These are phyloP conservation scores for Tragulus kanchil DNA, from an alignment of 2,113 vertebrate genomes.

Conservation along the genomic window DNA sequence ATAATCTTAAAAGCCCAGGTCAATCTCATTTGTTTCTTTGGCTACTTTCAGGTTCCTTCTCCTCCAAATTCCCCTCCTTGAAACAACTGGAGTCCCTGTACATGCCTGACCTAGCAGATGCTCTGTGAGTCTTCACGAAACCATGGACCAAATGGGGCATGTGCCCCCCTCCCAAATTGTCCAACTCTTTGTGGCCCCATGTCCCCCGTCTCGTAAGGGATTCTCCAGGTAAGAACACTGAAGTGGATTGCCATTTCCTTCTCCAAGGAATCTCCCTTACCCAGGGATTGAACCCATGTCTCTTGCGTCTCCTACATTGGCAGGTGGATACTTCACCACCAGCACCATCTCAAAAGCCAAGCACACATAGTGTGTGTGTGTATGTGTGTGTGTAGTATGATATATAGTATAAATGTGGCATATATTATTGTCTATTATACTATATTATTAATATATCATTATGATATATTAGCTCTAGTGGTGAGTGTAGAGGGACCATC, in stretches of 20 bases:
- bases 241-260: not conserved
- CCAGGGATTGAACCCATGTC: not conserved
- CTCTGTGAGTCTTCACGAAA: not conserved
- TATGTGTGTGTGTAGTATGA: not conserved
- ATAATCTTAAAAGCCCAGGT: not conserved
- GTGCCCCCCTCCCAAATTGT: not conserved
- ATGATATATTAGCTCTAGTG: not conserved
- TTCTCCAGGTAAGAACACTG: not conserved
- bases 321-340: not conserved
- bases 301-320: not conserved
- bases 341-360: not conserved
- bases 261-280: not conserved
- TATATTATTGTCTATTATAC: not conserved
- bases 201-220: not conserved
- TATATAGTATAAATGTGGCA: not conserved
- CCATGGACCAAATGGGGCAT: not conserved
- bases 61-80: not conserved
- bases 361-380: not conserved
- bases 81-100: not conserved
- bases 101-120: not conserved
- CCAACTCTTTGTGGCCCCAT: not conserved
- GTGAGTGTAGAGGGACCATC: not conserved
- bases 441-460: not conserved
- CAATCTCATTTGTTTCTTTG: not conserved
- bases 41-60: not conserved